These are phyloP conservation scores for Petromus typicus DNA, from an alignment of 2,113 vertebrate species.

Conservation along the genomic window DNA sequence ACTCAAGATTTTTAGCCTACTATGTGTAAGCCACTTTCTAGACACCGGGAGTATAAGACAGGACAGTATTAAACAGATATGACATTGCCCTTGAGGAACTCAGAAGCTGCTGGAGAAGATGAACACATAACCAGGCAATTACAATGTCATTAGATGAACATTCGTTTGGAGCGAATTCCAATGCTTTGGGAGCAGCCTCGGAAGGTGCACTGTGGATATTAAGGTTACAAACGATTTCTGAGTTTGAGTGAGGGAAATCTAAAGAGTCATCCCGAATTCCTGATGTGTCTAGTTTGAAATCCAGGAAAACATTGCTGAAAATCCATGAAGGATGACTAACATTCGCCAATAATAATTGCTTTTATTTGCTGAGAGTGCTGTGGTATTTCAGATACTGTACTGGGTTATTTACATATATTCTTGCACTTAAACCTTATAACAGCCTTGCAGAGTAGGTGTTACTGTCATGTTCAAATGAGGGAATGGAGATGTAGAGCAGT, in stretches of 20 bases:
- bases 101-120: neutral
- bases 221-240: conserved; percentile 26
- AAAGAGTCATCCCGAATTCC: neutral
- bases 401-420: conserved; percentile 33
- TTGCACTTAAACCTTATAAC: conserved; percentile 42
- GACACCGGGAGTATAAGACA: neutral
- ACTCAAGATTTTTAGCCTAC: conserved; percentile 35
- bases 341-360: conserved; percentile 21
- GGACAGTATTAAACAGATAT: neutral
- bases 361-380: conserved; percentile 20
- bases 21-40: conserved; percentile 14
- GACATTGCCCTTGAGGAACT: neutral
- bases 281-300: conserved; percentile 25
- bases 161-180: neutral
- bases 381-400: neutral
- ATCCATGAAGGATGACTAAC: neutral
- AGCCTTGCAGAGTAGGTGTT: neutral
- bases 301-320: neutral
- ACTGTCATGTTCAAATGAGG: conserved; percentile 30
- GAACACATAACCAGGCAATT: neutral
- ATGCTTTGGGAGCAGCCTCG: neutral
- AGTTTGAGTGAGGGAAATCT: conserved; percentile 29
- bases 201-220: neutral
- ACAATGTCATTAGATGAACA: neutral
- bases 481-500: neutral